Evolutionary conservation across 2,888 invertebrate species (phyloP), one percentile per base, ranked within the genome.

Genomic region (Luffia ferchaultella): DNA sequence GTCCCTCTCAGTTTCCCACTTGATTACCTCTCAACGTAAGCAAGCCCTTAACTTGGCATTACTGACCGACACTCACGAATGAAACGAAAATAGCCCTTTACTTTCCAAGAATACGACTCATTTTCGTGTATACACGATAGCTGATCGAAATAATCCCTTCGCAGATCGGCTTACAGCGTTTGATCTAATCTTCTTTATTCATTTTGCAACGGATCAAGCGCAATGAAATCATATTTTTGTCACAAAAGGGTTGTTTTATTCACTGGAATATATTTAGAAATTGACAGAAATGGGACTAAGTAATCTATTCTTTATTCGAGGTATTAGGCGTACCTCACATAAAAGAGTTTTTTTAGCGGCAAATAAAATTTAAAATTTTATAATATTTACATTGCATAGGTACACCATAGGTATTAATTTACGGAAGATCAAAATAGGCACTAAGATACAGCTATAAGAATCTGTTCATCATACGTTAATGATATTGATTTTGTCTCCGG

Each of bases 11-110:
- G 60, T 59, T 57, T 59, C 57, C 59, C 61, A 61, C 68, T 70
- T 67, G 66, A 69, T 70, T 70, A 67, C 65, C 62, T 63, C 58
- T 59, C 57, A 58, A 58, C 57, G 60, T 61, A 60, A 65, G 59
- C 59, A 62, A 58, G 30, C 30, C 30, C 30, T 30, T 12, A 12
- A 30, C 30, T 12, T 12, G 30, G 5, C 30, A 30, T 7, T 30
- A 12, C 30, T 30, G 30, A 30, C 30, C 30, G 30, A 30, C 3
- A 12, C 12, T 12, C 5, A 30, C 30, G 30, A 30, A 3, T 3
- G 3, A 12, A 30, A 12, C 30, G 5, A 12, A 30, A 30, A 30
- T 30, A 12, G 5, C 3, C 12, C 12, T 30, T 12, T 7, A 3
- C 30, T 3, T 12, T 7, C 30, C 3, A 12, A 30, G 5, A 12